A percentile compares a stretch with the other conserved stretches of the same genome.
Evolutionary conservation across 2,888 invertebrate genomes (phyloP).

Genomic region (Ophraella communa): DNA sequence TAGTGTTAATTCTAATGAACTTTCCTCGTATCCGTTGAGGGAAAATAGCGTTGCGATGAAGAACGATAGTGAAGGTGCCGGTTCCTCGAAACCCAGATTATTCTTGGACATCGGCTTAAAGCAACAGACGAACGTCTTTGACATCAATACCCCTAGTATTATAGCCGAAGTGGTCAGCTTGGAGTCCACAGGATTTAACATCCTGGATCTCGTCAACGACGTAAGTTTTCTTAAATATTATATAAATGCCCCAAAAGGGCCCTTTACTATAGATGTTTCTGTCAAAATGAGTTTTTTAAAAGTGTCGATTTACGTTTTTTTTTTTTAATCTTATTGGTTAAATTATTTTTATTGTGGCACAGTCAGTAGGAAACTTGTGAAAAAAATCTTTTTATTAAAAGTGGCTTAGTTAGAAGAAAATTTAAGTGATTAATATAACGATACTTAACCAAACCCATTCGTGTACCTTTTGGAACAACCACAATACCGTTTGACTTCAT

Average conservation of each 20-base stretch:
- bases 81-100: background rate
- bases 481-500: too few species aligned
- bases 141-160: conserved; percentile 59
- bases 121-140: conserved; percentile 22
- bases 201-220: conserved; percentile 53
- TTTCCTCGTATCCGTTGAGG: conserved; percentile 39
- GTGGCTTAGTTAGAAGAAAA: too few species aligned
- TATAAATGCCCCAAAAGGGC: too few species aligned
- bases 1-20: conserved; percentile 43
- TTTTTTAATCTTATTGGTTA: too few species aligned
- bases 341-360: too few species aligned
- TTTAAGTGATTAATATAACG: too few species aligned
- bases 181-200: conserved; percentile 53
- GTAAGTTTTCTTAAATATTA: conserved; percentile 25
- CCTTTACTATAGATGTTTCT: too few species aligned
- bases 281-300: background rate
- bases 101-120: conserved; percentile 18
- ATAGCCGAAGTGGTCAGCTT: conserved; percentile 56
- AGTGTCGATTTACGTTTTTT: too few species aligned
- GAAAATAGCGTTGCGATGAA: conserved; percentile 15
- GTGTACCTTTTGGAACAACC: too few species aligned
- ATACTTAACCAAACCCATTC: too few species aligned
- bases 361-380: too few species aligned
- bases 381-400: too few species aligned
- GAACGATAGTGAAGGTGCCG: conserved; percentile 36